Evolutionary conservation across 2,113 vertebrate genomes (phyloP).

Genomic region (Pseudolaguvia tuberculata): DNA sequence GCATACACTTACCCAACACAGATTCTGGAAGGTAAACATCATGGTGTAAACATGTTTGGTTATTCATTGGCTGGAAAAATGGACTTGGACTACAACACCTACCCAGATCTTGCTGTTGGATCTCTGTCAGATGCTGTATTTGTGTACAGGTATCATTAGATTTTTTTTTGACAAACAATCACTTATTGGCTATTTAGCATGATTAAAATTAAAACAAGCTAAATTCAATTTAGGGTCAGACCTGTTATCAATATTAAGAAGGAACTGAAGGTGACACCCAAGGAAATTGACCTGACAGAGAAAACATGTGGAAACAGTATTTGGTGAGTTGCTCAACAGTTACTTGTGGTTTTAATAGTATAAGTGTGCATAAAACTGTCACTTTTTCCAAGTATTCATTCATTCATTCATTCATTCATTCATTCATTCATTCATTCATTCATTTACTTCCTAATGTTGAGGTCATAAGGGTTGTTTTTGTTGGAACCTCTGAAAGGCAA

Average conservation of each 20-base stretch:
- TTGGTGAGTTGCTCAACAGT: conserved; percentile 70
- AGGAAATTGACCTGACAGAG: conserved; percentile 66
- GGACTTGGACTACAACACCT: conserved; percentile 89
- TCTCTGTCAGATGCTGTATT: conserved; percentile 86
- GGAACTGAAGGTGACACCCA: conserved; percentile 75
- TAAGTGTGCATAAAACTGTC: neutral
- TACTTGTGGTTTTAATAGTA: neutral
- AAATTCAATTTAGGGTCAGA: conserved; percentile 69
- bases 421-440: no score
- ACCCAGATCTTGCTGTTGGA: conserved; percentile 90
- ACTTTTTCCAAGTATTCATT: neutral
- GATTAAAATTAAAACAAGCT: neutral
- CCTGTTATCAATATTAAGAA: conserved; percentile 82
- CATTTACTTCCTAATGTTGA: no score
- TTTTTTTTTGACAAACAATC: neutral
- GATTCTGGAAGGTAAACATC: conserved; percentile 78
- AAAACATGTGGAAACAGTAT: conserved; percentile 72
- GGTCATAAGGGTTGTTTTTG: no score
- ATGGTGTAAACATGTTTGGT: conserved; percentile 76
- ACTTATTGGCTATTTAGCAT: neutral
- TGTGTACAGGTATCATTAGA: conserved; percentile 76
- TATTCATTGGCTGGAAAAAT: conserved; percentile 94
- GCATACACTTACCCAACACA: conserved; percentile 53
- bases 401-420: no score
- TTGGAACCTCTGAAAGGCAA: no score